Evolutionary conservation across 1,140 invertebrate species (phyloP).

Genomic region (Eurosta solidaginis): DNA sequence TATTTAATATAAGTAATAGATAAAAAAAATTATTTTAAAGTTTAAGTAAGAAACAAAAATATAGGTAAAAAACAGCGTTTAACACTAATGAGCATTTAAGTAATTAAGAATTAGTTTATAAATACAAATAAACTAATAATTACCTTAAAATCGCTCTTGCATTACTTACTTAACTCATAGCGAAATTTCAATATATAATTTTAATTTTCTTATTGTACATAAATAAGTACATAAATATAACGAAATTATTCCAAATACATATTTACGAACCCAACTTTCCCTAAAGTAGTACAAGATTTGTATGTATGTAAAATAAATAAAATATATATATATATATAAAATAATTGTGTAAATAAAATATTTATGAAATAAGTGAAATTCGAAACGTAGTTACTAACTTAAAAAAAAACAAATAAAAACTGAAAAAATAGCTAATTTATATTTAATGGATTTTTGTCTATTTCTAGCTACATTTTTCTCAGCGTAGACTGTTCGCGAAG

Average conservation of each 20-base stretch:
- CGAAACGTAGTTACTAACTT: neutral
- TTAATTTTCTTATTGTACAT: neutral
- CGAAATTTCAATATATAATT: too few relatives aligned
- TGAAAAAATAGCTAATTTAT: slow-evolving; percentile 1
- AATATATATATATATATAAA: neutral
- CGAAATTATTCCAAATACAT: too few relatives aligned
- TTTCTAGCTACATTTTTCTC: slow-evolving; percentile 40
- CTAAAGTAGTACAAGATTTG: neutral
- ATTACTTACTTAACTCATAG: too few relatives aligned
- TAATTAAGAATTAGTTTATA: too few relatives aligned
- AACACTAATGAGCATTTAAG: neutral
- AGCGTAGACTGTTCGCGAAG: slow-evolving; percentile 40
- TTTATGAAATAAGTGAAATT: neutral
- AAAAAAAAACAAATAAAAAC: neutral
- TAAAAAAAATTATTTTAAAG: neutral
- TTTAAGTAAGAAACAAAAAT: neutral
- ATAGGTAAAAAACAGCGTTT: neutral
- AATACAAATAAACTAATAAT: too few relatives aligned
- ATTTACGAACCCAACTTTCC: neutral
- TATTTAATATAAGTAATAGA: too few relatives aligned
- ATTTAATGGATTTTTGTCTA: slow-evolving; percentile 15
- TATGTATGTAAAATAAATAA: too few relatives aligned
- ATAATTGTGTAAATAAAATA: neutral
- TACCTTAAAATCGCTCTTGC: too few relatives aligned
- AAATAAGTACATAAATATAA: neutral